Evolutionary conservation across 1,140 invertebrate genomes (phyloP).

Genomic region (Leguminivora glycinivorella): DNA sequence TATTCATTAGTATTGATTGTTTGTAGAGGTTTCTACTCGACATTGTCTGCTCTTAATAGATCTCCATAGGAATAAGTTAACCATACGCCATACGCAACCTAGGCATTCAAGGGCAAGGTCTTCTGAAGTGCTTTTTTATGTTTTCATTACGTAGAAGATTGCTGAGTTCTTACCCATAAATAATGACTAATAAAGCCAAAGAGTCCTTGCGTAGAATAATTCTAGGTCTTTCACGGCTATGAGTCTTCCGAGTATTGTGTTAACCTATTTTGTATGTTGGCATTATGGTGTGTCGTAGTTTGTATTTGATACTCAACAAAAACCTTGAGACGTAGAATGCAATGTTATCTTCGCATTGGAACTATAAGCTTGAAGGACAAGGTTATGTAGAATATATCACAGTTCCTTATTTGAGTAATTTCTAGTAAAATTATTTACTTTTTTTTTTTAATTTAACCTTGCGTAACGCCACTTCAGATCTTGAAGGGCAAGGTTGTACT

Average conservation of each 20-base stretch:
- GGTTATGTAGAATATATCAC: neutral
- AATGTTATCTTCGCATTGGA: neutral
- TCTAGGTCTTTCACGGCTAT: neutral
- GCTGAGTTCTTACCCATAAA: neutral
- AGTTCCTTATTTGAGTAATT: neutral
- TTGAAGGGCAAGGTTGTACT: neutral
- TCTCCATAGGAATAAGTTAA: neutral
- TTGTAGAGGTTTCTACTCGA: neutral
- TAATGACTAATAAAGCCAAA: neutral
- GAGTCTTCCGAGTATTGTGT: neutral
- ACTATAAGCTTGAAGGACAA: neutral
- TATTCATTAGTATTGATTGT: slow-evolving; percentile 7
- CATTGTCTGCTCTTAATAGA: neutral
- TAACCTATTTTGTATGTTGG: too few relatives aligned
- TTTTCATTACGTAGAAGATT: neutral
- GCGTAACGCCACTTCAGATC: neutral
- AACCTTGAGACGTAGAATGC: neutral
- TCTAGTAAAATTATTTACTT: too few relatives aligned
- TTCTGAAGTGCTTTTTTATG: neutral
- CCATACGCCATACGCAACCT: slow-evolving; percentile 5
- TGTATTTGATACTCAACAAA: too few relatives aligned
- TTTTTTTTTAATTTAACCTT: too few relatives aligned
- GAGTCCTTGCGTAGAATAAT: neutral
- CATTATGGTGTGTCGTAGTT: too few relatives aligned
- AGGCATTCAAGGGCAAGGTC: neutral